Evolutionary conservation across 2,113 vertebrate genomes (phyloP).

Genomic region (Fulmarus glacialis): DNA sequence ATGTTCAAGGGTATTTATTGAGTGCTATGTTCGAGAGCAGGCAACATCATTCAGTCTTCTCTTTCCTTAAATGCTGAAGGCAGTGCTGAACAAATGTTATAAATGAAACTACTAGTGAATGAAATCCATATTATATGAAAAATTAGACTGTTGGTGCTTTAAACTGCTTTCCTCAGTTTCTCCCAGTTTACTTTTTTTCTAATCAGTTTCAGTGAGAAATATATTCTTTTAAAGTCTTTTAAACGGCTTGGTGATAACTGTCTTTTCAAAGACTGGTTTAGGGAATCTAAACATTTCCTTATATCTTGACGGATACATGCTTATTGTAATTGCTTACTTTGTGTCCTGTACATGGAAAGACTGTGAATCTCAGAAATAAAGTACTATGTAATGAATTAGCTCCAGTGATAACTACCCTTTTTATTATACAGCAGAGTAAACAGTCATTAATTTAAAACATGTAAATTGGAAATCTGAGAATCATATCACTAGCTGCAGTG

Average conservation of each 20-base stretch:
- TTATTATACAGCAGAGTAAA: slow-evolving; percentile 63
- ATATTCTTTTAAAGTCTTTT: neutral
- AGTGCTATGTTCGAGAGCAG: neutral
- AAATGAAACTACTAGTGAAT: neutral
- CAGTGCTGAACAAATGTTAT: neutral
- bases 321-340: slow-evolving; percentile 39
- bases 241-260: neutral
- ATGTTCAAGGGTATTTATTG: neutral
- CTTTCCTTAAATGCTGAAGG: neutral
- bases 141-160: neutral
- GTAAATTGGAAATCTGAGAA: slow-evolving; percentile 65
- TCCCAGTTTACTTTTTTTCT: neutral
- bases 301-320: neutral
- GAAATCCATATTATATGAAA: neutral
- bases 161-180: neutral
- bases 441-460: slow-evolving; percentile 67
- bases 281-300: neutral
- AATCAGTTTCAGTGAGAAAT: neutral
- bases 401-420: slow-evolving; percentile 46
- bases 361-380: slow-evolving; percentile 34
- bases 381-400: slow-evolving; percentile 41
- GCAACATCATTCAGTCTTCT: neutral
- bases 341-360: neutral
- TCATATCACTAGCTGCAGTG: slow-evolving; percentile 1
- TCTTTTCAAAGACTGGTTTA: neutral